Percentiles rank a stretch among this genome's conserved stretches.
Conservation (phyloP, 1,140 invertebrate genomes). For the Dufourea novaeangliae region DNA sequence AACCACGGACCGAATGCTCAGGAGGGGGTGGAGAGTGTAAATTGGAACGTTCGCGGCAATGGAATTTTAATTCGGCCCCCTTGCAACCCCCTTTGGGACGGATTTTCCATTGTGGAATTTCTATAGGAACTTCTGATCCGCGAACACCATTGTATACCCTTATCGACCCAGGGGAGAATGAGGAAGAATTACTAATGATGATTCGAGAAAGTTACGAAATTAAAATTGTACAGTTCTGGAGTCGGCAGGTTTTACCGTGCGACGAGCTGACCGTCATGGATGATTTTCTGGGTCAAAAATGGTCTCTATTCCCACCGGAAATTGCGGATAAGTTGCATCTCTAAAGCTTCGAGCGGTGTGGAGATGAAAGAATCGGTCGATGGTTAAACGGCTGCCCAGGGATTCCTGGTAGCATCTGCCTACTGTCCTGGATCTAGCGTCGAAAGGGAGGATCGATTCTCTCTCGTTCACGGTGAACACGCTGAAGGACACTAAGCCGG, state of each 20-base stretch:
- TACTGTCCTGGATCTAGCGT: constrained; percentile 74
- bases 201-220: no score
- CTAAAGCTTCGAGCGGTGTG: no score
- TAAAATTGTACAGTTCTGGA: no score
- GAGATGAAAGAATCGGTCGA: constrained; percentile 17
- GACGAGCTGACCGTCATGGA: not conserved
- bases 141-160: no score
- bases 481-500: constrained; percentile 77
- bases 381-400: constrained; percentile 40
- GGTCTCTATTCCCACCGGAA: not conserved
- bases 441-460: constrained; percentile 55
- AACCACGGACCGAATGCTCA: not conserved
- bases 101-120: no score
- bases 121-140: no score
- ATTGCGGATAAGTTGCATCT: not conserved
- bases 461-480: constrained; percentile 59
- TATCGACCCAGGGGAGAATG: no score
- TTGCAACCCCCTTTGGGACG: no score
- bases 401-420: constrained; percentile 78
- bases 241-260: no score
- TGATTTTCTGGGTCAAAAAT: no score
- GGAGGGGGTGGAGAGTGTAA: not conserved
- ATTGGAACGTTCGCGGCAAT: not conserved
- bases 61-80: not conserved
- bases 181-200: no score